phyloP scores from a whole-genome alignment of 2,113 vertebrate genomes.

The Otus sunia region DNA sequence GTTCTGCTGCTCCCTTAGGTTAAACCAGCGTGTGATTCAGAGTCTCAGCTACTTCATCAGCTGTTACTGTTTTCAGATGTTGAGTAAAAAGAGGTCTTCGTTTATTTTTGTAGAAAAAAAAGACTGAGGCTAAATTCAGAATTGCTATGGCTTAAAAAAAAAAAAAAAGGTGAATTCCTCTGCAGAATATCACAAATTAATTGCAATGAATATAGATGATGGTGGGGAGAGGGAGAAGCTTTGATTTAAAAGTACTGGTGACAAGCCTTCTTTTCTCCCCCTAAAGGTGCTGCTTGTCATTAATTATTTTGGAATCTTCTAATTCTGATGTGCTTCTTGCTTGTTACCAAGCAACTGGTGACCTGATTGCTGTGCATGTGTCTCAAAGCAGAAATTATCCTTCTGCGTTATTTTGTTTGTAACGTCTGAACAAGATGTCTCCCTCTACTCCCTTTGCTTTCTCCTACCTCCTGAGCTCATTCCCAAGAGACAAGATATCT shows the following conservation, averaged over 20 bases:
- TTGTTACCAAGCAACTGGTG: slow-evolving; percentile 64
- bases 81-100: not conserved
- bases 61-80: not conserved
- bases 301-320: slow-evolving; percentile 52
- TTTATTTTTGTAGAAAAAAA: not conserved
- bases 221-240: not conserved
- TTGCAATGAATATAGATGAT: not conserved
- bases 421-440: slow-evolving; percentile 4
- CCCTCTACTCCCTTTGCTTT: not conserved
- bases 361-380: slow-evolving; percentile 37
- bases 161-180: not conserved
- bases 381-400: slow-evolving; percentile 35
- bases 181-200: not conserved
- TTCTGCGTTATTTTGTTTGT: not conserved
- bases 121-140: not conserved
- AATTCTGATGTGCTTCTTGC: slow-evolving; percentile 42
- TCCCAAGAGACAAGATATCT: not conserved
- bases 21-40: not conserved
- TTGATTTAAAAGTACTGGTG: slow-evolving; percentile 30
- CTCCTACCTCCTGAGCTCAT: not conserved
- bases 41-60: not conserved
- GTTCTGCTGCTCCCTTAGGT: not conserved
- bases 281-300: slow-evolving; percentile 62
- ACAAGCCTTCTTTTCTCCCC: slow-evolving; percentile 44
- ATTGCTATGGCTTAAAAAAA: not conserved